Conservation (phyloP, 1,140 invertebrate species). For the Conus ventricosus region DNA sequence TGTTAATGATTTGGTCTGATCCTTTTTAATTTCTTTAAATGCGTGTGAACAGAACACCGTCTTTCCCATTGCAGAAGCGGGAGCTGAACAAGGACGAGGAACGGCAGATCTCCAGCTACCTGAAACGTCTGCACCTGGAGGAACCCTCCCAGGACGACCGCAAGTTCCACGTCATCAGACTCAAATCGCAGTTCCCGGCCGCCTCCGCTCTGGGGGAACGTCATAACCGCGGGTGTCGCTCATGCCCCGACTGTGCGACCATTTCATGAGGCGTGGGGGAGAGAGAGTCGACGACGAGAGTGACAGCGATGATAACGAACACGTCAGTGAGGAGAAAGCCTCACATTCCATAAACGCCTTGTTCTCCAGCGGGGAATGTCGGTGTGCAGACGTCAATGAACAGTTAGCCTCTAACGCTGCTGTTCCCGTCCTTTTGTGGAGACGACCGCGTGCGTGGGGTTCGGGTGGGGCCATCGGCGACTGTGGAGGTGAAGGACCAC, state of each 20-base stretch:
- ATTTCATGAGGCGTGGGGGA: not conserved
- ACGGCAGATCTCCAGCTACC: slow-evolving; percentile 3
- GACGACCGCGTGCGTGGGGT: too few relatives aligned
- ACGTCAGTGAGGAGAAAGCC: not conserved
- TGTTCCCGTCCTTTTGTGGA: not conserved
- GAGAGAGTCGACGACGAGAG: not conserved
- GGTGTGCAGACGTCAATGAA: not conserved
- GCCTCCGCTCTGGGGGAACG: not conserved
- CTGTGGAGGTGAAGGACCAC: not conserved
- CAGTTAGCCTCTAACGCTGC: not conserved
- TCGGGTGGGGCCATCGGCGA: not conserved
- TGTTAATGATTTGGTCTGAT: too few relatives aligned
- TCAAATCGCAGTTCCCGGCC: not conserved
- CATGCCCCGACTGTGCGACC: not conserved
- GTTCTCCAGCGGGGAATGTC: not conserved
- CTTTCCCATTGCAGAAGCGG: not conserved
- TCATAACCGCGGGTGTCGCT: slow-evolving; percentile 3
- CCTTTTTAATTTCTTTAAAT: too few relatives aligned
- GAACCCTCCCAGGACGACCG: not conserved
- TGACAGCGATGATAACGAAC: not conserved
- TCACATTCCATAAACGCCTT: not conserved
- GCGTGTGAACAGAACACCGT: too few relatives aligned
- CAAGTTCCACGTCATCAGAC: not conserved
- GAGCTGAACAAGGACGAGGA: slow-evolving; percentile 12
- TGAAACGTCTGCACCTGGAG: not conserved